Conservation (phyloP, 1,140 invertebrate species). For the Ganaspis sp. region DNA sequence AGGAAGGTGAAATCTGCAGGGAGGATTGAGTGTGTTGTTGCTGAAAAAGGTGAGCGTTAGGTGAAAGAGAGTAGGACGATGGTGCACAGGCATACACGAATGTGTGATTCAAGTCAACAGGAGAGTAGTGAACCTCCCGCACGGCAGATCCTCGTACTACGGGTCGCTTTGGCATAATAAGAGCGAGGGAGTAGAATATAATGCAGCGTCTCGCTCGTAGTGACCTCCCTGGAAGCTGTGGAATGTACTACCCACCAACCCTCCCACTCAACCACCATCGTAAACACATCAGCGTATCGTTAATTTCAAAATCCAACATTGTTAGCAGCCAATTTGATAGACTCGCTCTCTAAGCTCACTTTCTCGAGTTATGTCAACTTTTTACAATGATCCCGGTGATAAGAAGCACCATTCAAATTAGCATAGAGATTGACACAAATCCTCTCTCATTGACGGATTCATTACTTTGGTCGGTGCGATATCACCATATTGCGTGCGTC, state of each 20-base stretch:
- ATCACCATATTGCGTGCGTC: slow-evolving; percentile 12
- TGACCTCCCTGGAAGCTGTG: slow-evolving; percentile 58
- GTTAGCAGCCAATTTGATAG: background rate
- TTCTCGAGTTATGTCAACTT: too few species aligned
- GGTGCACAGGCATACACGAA: background rate
- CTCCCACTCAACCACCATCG: slow-evolving; percentile 33
- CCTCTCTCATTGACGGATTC: background rate
- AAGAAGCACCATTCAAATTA: too few species aligned
- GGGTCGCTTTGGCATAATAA: slow-evolving; percentile 56
- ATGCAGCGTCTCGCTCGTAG: slow-evolving; percentile 49
- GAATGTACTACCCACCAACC: slow-evolving; percentile 56
- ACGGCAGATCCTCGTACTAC: slow-evolving; percentile 26
- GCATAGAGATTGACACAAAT: too few species aligned
- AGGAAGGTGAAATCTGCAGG: slow-evolving; percentile 30
- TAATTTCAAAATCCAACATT: slow-evolving; percentile 37
- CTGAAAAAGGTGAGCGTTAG: background rate
- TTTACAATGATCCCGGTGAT: too few species aligned
- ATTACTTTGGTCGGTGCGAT: background rate
- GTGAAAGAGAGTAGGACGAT: background rate
- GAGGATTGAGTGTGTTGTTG: background rate
- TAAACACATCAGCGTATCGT: slow-evolving; percentile 49
- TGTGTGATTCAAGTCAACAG: slow-evolving; percentile 9
- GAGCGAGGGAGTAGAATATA: slow-evolving; percentile 58
- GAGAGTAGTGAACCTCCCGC: background rate
- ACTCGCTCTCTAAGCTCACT: background rate